Percentiles rank a stretch among this genome's conserved stretches.
Conservation (phyloP, 2,888 invertebrate genomes). For the Eucera pruinosa region DNA sequence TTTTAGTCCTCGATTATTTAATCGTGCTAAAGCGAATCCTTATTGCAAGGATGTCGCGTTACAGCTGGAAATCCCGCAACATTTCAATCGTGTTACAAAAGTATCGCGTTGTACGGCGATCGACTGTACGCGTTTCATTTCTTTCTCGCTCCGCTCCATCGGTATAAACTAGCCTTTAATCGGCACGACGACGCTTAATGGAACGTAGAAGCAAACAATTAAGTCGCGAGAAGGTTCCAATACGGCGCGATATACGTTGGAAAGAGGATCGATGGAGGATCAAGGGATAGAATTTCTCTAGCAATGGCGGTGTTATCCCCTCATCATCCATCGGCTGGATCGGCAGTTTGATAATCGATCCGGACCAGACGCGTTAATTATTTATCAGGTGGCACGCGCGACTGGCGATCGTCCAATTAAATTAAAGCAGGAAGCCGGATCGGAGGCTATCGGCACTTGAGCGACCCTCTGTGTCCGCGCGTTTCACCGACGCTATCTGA, state of each 20-base stretch:
- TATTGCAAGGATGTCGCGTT: no score
- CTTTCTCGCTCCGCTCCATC: no score
- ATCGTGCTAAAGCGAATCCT: no score
- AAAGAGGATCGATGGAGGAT: background rate
- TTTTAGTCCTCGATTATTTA: no score
- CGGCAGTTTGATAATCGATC: slow-evolving; percentile 71
- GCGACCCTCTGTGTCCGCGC: slow-evolving; percentile 62
- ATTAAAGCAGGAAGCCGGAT: slow-evolving; percentile 75
- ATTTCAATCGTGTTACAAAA: no score
- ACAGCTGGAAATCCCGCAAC: no score
- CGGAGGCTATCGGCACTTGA: slow-evolving; percentile 73
- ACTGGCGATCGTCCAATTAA: slow-evolving; percentile 76
- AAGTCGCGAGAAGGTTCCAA: slow-evolving; percentile 15
- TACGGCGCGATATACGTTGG: background rate
- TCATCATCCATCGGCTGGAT: background rate
- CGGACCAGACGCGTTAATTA: slow-evolving; percentile 74
- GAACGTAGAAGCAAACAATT: slow-evolving; percentile 12
- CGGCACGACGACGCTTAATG: background rate
- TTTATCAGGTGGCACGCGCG: slow-evolving; percentile 76
- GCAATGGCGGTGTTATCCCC: background rate
- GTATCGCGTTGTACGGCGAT: no score
- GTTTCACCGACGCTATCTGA: slow-evolving; percentile 68
- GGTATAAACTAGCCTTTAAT: no score
- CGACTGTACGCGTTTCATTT: no score
- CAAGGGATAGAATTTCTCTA: background rate